These are phyloP conservation scores for Sebastes diploproa DNA, from an alignment of 2,797 vertebrate species.

Conservation along the genomic window DNA sequence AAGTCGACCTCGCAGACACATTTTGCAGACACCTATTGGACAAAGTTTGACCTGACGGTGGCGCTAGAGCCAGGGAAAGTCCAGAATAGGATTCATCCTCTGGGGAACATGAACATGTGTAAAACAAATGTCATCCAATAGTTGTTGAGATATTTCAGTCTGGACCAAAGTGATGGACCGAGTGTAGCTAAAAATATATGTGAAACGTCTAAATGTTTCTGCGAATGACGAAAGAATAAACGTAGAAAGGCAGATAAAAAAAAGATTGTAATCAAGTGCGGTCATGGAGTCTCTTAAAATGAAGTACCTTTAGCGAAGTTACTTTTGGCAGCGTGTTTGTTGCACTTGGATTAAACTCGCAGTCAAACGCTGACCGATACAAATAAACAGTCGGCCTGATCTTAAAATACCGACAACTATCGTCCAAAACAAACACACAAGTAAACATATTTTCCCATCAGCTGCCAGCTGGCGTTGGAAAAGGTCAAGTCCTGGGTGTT, in stretches of 20 bases:
- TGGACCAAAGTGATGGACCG: background rate
- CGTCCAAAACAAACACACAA: slow-evolving; percentile 39
- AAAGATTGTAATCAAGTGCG: background rate
- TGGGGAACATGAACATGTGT: background rate
- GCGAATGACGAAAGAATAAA: background rate
- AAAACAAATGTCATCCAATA: background rate
- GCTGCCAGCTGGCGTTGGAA: slow-evolving; percentile 10
- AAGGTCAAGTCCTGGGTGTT: slow-evolving; percentile 27
- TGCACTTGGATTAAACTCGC: slow-evolving; percentile 34
- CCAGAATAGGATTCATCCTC: background rate
- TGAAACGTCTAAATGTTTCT: background rate
- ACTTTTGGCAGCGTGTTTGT: slow-evolving; percentile 29
- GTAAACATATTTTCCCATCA: slow-evolving; percentile 48
- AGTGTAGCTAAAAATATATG: background rate
- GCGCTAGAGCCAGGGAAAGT: background rate
- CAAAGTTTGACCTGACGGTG: background rate
- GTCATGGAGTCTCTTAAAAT: background rate
- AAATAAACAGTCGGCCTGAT: slow-evolving; percentile 38
- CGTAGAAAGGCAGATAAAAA: background rate
- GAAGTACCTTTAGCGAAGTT: slow-evolving; percentile 7
- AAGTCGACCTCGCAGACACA: too few species aligned
- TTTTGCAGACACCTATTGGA: too few species aligned
- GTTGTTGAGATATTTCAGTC: background rate
- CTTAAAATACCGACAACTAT: slow-evolving; percentile 4
- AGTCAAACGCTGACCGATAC: slow-evolving; percentile 6